Conservation (phyloP, 2,888 invertebrate genomes). For the Stenurella melanura region DNA sequence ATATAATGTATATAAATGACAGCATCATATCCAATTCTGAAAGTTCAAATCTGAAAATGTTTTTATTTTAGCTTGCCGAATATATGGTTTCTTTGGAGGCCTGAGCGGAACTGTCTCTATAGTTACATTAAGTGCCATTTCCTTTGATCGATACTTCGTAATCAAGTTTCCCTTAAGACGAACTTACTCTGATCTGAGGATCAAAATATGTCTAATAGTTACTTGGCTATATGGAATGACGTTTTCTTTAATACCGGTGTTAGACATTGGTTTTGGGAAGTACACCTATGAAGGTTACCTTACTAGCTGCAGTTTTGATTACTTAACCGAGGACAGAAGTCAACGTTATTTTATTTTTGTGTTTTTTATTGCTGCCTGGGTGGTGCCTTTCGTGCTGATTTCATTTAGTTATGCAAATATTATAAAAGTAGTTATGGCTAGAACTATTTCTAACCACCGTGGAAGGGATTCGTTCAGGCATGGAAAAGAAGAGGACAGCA, state of each 20-base stretch:
- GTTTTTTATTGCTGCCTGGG: conserved; percentile 86
- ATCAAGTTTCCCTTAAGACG: conserved; percentile 86
- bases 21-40: too few relatives aligned
- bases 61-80: conserved; percentile 80
- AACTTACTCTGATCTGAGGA: conserved; percentile 78
- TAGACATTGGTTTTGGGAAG: conserved; percentile 81
- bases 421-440: conserved; percentile 77
- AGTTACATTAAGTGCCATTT: conserved; percentile 86
- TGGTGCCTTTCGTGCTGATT: conserved; percentile 83
- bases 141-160: conserved; percentile 88
- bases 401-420: conserved; percentile 84
- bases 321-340: conserved; percentile 79
- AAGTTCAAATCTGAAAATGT: neutral
- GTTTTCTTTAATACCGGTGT: conserved; percentile 83
- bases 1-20: too few relatives aligned
- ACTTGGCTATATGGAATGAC: conserved; percentile 85
- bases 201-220: conserved; percentile 76
- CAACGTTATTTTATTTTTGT: conserved; percentile 83
- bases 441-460: conserved; percentile 54
- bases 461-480: conserved; percentile 74
- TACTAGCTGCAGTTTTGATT: conserved; percentile 91
- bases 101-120: conserved; percentile 88
- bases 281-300: conserved; percentile 91
- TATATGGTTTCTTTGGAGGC: conserved; percentile 89
- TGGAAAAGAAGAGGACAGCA: conserved; percentile 79